A percentile compares a stretch with the other conserved stretches of the same genome.
Conservation (phyloP, 2,888 invertebrate species). For the Pycnomerus fuliginosus region DNA sequence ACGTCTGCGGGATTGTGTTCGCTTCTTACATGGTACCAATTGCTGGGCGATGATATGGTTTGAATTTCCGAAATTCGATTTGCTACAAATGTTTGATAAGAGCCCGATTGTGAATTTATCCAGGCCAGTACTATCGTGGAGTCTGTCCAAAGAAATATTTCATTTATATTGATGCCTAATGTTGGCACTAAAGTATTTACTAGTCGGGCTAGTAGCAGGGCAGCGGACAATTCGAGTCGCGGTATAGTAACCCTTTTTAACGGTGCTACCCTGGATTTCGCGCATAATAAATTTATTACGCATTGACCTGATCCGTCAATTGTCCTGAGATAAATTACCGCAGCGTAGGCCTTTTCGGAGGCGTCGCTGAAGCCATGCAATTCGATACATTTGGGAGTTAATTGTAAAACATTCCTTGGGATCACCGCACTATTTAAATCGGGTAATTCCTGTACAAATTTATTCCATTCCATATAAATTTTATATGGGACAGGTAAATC, state of each 20-base stretch:
- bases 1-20: no score
- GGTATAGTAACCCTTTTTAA: slow-evolving; percentile 19
- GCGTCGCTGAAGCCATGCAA: slow-evolving; percentile 2
- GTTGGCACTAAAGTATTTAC: slow-evolving; percentile 1
- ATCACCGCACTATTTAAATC: not conserved
- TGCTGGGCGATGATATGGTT: not conserved
- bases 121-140: slow-evolving; percentile 17
- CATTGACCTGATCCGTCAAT: not conserved
- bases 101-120: slow-evolving; percentile 13
- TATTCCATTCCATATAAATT: not conserved
- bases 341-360: slow-evolving; percentile 13
- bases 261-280: slow-evolving; percentile 19
- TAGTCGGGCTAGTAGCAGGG: slow-evolving; percentile 11
- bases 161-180: not conserved
- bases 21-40: no score
- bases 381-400: not conserved
- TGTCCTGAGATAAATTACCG: slow-evolving; percentile 18
- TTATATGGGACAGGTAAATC: slow-evolving; percentile 1
- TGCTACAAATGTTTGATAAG: slow-evolving; percentile 22
- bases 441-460: not conserved
- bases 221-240: slow-evolving; percentile 21
- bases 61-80: slow-evolving; percentile 24
- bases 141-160: slow-evolving; percentile 10
- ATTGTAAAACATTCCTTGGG: not conserved
- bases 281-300: slow-evolving; percentile 3